A percentile compares a stretch with the other conserved stretches of the same genome.
Conservation (phyloP, 2,888 invertebrate species). For the Limulus polyphemus region DNA sequence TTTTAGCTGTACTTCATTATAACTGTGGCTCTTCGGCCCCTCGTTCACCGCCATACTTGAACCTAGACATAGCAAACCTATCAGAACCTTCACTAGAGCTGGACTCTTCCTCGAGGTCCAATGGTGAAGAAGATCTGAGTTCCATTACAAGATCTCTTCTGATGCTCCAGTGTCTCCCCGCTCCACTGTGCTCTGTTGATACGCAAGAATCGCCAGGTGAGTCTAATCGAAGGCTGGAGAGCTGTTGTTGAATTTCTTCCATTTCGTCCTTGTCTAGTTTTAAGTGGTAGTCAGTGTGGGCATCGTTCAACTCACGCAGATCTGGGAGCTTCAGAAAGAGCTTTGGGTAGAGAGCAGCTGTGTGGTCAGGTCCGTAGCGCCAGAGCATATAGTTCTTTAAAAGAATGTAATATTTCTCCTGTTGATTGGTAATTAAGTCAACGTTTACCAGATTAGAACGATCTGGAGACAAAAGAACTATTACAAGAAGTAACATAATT, state of each 20-base stretch:
- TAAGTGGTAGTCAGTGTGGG: constrained; percentile 32
- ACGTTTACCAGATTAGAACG: constrained; percentile 33
- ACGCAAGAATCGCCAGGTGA: constrained; percentile 3
- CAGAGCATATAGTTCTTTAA: constrained; percentile 35
- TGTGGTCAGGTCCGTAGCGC: constrained; percentile 32
- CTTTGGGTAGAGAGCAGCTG: constrained; percentile 34
- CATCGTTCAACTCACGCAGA: constrained; percentile 35
- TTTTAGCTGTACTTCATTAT: too few relatives aligned
- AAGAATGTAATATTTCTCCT: constrained; percentile 32
- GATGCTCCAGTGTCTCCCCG: not conserved
- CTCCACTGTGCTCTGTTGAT: not conserved
- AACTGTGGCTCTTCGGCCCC: too few relatives aligned
- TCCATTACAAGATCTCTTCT: not conserved
- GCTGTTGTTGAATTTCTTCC: constrained; percentile 30
- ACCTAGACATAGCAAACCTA: constrained; percentile 4
- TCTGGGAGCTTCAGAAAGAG: constrained; percentile 39
- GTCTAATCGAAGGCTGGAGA: constrained; percentile 29
- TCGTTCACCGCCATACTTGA: too few relatives aligned
- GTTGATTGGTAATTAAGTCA: constrained; percentile 33
- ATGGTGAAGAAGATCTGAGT: constrained; percentile 14
- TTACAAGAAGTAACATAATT: constrained; percentile 37
- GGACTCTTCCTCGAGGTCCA: constrained; percentile 19
- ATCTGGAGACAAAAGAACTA: constrained; percentile 39
- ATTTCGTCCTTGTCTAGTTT: constrained; percentile 30
- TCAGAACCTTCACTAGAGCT: constrained; percentile 24